phyloP scores from a whole-genome alignment of 1,140 invertebrate species.

The Micrasema longulum region DNA sequence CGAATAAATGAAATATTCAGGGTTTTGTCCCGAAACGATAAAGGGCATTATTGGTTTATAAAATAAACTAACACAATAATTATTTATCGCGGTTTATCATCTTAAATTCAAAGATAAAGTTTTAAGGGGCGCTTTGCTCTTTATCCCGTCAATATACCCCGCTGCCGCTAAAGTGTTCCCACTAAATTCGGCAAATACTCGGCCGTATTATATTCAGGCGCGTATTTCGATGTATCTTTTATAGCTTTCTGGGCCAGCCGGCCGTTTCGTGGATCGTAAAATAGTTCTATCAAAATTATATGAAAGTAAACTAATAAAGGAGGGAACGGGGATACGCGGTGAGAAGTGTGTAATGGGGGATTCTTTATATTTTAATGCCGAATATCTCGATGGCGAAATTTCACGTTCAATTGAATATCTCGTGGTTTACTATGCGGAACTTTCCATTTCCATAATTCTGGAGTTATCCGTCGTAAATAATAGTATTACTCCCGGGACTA shows the following conservation, averaged over 20 bases:
- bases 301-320: slow-evolving; percentile 7
- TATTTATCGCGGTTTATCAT: not conserved
- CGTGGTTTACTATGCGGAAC: no score
- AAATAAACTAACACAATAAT: not conserved
- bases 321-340: no score
- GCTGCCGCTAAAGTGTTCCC: not conserved
- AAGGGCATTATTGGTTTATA: not conserved
- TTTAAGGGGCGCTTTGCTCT: slow-evolving; percentile 10
- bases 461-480: no score
- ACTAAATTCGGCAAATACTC: slow-evolving; percentile 5
- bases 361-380: no score
- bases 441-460: no score
- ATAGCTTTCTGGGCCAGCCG: slow-evolving; percentile 6
- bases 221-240: slow-evolving; percentile 6
- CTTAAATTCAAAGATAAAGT: slow-evolving; percentile 10
- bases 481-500: slow-evolving; percentile 1
- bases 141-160: slow-evolving; percentile 12
- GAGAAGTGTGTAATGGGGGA: no score
- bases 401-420: no score
- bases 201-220: not conserved
- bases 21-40: not conserved
- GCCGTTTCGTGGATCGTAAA: slow-evolving; percentile 21
- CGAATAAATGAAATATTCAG: not conserved
- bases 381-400: no score
- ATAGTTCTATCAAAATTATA: slow-evolving; percentile 21